Base-by-base conservation (phyloP, 1,140 invertebrate species). In the Cotesia typhae region DNA sequence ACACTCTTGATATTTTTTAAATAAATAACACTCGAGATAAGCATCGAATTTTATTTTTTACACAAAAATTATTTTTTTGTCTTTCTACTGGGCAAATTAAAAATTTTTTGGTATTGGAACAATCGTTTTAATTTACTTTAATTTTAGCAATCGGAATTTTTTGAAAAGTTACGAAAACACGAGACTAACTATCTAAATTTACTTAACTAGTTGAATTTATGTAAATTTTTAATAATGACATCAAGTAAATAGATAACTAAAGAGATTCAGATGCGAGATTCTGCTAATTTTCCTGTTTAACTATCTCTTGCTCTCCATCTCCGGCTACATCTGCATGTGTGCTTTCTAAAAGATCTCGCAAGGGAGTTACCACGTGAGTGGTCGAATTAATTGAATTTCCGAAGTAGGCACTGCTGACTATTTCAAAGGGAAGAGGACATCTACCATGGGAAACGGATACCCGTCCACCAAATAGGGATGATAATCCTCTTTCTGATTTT, bases 311-410 rank as follows among this genome's bases (percentile, higher is more conserved):
- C n/a, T 12, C 37, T 14, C n/a, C 38, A 0, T 36, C 9, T 17
- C 55, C 17, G 20, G 1, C 59, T 17, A 28, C 28, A 28, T 47
- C 41, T 47, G 41, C 41, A 47, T 47, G 41, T 47, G 41, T 10
- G 10, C 28, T n/a, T 6, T 41, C 14, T 12, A 17, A 35, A 64
- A 36, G 10, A 64, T 64, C 12, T n/a, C 61, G 37, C 61, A 38
- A 64, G 61, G 61, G 61, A 64, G 37, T 64, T 64, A 17, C 61
- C 37, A n/a, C 35, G 61, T 36, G 61, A 64, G 61, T 64, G 61
- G 61, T 64, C 61, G 61, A 64, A 64, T 64, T 64, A 64, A 64
- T 64, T 64, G 61, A 64, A 64, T 64, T 41, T 37, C 2, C 59
- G 17, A 60, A 36, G 17, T 38, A n/a, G 37, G 61, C 28, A 41